Conservation (phyloP, 1,140 invertebrate species). For the Aphaenogaster floridana region DNA sequence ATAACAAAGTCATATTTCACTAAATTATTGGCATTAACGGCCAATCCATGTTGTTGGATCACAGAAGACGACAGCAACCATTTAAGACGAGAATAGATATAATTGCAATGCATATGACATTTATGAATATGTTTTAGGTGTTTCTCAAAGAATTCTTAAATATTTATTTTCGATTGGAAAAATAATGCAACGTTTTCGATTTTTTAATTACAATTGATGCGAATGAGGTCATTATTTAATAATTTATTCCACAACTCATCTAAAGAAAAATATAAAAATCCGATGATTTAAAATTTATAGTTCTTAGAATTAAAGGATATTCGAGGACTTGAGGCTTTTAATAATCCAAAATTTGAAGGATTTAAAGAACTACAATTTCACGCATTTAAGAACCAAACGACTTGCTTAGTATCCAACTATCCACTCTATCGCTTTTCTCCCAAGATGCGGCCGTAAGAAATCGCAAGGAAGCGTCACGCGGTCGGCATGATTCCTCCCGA, state of each 20-base stretch:
- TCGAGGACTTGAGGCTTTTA: not conserved
- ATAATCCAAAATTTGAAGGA: not conserved
- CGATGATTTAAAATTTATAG: not conserved
- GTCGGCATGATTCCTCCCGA: constrained; percentile 26
- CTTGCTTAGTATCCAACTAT: constrained; percentile 2
- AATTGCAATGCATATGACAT: not conserved
- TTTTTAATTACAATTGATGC: not conserved
- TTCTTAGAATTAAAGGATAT: not conserved
- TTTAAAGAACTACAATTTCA: not conserved
- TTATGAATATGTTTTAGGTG: not conserved
- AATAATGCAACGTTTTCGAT: not conserved
- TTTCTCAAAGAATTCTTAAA: not conserved
- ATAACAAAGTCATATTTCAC: constrained; percentile 51
- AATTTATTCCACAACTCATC: not conserved
- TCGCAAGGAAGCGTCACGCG: constrained; percentile 44
- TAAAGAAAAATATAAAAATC: not conserved
- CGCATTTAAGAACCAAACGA: not conserved
- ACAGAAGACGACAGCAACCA: not conserved
- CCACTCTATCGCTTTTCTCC: constrained; percentile 8
- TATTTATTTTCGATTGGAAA: not conserved
- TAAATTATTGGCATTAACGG: constrained; percentile 65
- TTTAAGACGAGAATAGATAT: not conserved
- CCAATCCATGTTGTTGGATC: constrained; percentile 71
- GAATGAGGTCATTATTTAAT: constrained; percentile 17
- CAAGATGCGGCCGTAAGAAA: constrained; percentile 19